Evolutionary conservation across 2,888 invertebrate species (phyloP).

Genomic region (Laothoe populi): DNA sequence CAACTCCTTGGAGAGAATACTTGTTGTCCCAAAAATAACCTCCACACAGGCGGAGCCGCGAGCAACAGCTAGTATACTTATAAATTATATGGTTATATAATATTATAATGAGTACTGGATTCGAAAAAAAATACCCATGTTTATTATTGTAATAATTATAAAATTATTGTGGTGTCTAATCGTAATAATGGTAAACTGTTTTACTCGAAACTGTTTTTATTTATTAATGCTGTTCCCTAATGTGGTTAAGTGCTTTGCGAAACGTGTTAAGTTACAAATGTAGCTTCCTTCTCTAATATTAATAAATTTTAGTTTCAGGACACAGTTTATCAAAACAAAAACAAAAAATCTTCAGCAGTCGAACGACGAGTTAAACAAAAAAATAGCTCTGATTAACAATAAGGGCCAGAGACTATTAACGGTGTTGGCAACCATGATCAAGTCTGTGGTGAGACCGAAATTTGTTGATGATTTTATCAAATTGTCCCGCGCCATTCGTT

Average conservation of each 20-base stretch:
- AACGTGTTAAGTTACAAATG: neutral
- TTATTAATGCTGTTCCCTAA: too few relatives aligned
- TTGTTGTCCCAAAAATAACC: too few relatives aligned
- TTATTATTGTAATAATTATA: too few relatives aligned
- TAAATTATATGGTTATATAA: too few relatives aligned
- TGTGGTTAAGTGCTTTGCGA: neutral
- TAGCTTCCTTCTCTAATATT: neutral
- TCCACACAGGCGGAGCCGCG: too few relatives aligned
- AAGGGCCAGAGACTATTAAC: neutral
- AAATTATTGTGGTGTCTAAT: too few relatives aligned
- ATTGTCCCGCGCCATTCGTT: neutral
- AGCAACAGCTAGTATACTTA: too few relatives aligned
- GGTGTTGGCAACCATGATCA: neutral
- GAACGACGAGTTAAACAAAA: neutral
- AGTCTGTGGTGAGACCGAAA: neutral
- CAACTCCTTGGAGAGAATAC: too few relatives aligned
- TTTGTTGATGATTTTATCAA: neutral
- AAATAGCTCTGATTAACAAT: neutral
- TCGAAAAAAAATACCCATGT: too few relatives aligned
- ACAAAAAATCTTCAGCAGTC: neutral
- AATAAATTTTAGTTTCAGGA: conserved; percentile 1
- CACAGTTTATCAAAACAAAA: conserved; percentile 6
- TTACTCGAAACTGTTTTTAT: too few relatives aligned
- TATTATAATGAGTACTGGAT: too few relatives aligned
- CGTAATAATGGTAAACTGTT: too few relatives aligned